Percentiles rank a stretch among this genome's conserved stretches.
Conservation (phyloP, 2,797 vertebrate species). For the Pagetopsis macropterus region DNA sequence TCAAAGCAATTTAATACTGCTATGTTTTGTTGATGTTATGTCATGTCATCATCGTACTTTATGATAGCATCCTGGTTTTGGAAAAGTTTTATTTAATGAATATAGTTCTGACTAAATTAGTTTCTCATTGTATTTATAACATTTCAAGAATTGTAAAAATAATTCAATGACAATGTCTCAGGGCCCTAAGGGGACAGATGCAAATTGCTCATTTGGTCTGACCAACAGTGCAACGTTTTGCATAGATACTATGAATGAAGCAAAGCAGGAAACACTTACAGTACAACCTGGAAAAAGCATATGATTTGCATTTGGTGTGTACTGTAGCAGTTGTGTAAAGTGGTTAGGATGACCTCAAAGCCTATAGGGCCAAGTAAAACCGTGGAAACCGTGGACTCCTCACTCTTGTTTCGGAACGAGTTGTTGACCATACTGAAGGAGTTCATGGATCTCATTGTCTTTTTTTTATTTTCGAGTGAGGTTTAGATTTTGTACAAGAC, state of each 20-base stretch:
- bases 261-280: neutral
- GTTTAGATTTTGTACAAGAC: neutral
- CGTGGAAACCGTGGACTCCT: neutral
- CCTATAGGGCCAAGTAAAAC: neutral
- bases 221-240: neutral
- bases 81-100: neutral
- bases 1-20: slow-evolving; percentile 16
- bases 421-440: neutral
- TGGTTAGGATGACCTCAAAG: neutral
- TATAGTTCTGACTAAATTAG: neutral
- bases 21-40: slow-evolving; percentile 4
- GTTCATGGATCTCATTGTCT: neutral
- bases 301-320: neutral
- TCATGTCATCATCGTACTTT: neutral
- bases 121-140: slow-evolving; percentile 3
- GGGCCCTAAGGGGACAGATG: neutral
- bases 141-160: neutral
- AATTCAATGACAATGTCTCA: neutral
- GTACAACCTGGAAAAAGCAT: neutral
- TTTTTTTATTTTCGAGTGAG: neutral
- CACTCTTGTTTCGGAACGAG: neutral
- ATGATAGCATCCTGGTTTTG: neutral
- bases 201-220: neutral
- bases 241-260: neutral
- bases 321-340: neutral